These are phyloP conservation scores for Bombycilla garrulus DNA, from an alignment of 2,113 vertebrate species.

Conservation along the genomic window DNA sequence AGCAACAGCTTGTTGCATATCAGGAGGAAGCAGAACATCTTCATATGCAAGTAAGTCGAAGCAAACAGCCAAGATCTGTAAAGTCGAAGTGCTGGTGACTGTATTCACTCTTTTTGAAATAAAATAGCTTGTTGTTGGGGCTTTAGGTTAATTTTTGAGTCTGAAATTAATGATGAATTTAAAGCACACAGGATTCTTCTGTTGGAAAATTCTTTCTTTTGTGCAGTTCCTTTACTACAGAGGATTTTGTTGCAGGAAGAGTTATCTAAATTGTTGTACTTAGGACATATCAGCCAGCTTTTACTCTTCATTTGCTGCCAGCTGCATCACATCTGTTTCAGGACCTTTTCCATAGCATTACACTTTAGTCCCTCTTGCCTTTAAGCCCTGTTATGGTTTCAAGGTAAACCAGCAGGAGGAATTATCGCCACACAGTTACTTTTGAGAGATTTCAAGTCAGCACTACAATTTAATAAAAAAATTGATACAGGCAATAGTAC, in stretches of 20 bases:
- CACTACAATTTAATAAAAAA: too few species aligned
- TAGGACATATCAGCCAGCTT: background rate
- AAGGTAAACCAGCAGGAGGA: background rate
- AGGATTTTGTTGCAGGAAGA: background rate
- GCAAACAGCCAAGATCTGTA: background rate
- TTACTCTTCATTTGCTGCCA: background rate
- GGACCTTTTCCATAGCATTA: background rate
- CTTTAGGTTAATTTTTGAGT: background rate
- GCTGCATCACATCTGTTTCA: background rate
- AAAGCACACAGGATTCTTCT: background rate
- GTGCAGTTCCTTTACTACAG: background rate
- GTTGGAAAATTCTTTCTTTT: background rate
- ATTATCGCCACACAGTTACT: too few species aligned
- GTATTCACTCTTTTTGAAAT: background rate
- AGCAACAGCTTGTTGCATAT: constrained; percentile 93
- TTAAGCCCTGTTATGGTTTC: background rate
- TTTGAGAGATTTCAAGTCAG: too few species aligned
- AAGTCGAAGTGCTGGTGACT: background rate
- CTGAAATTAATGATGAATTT: background rate
- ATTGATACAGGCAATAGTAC: too few species aligned
- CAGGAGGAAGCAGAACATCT: constrained; percentile 94
- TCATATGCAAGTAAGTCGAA: constrained; percentile 85
- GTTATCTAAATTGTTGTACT: background rate
- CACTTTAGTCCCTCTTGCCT: background rate
- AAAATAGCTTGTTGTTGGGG: background rate